Evolutionary conservation across 2,113 vertebrate species (phyloP).

Genomic region (Thunnus thynnus): DNA sequence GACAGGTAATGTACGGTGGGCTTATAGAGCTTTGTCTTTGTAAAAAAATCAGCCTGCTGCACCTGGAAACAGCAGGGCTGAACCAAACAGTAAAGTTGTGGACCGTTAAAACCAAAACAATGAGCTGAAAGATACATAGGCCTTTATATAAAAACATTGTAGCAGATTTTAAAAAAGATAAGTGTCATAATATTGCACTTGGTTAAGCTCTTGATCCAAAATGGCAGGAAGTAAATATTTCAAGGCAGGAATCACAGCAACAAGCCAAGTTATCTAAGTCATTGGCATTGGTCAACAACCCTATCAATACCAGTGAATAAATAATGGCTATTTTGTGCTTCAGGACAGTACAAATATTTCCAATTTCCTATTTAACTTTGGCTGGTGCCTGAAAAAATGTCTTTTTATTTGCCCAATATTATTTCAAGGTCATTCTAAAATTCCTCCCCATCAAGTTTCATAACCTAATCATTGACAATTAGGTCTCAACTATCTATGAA

Average conservation of each 20-base stretch:
- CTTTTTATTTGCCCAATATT: not conserved
- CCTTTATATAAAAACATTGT: no score
- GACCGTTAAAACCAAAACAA: no score
- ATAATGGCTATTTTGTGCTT: not conserved
- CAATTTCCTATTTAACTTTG: not conserved
- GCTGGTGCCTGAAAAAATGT: not conserved
- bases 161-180: no score
- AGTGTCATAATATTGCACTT: not conserved
- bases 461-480: not conserved
- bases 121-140: no score
- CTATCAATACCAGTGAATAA: not conserved
- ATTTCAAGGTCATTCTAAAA: not conserved
- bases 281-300: not conserved
- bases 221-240: not conserved
- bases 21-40: no score
- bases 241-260: not conserved
- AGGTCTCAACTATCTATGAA: slow-evolving; percentile 2
- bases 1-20: no score
- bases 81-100: no score
- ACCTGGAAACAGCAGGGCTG: no score
- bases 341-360: not conserved
- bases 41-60: no score
- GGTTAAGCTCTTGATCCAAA: not conserved
- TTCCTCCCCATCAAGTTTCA: not conserved
- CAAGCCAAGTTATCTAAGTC: not conserved